Conservation (phyloP, 2,888 invertebrate genomes). For the Tetragnatha montana region DNA sequence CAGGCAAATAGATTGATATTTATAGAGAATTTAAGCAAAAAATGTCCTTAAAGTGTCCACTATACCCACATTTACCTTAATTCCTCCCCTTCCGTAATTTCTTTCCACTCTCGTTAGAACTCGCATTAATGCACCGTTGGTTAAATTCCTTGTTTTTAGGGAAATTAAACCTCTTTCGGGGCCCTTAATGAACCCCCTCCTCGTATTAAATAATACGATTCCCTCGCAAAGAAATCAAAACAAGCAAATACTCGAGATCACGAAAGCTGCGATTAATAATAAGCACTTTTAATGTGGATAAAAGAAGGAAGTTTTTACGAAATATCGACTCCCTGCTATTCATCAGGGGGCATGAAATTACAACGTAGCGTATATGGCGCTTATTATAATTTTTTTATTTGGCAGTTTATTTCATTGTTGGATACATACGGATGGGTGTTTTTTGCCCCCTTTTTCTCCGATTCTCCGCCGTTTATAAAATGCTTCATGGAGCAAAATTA, state of each 20-base stretch:
- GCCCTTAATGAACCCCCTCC: conserved; percentile 66
- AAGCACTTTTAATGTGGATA: conserved; percentile 66
- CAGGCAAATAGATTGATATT: too few species aligned
- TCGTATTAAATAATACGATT: conserved; percentile 61
- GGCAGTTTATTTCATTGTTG: conserved; percentile 63
- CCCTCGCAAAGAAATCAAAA: conserved; percentile 56
- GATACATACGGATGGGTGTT: conserved; percentile 33
- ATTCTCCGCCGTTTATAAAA: conserved; percentile 59
- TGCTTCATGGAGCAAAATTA: conserved; percentile 54
- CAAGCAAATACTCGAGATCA: conserved; percentile 59
- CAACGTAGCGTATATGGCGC: conserved; percentile 64
- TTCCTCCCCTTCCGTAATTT: conserved; percentile 42
- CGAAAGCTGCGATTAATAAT: conserved; percentile 65
- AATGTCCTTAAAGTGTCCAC: too few species aligned
- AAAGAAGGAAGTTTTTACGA: conserved; percentile 15
- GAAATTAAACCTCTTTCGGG: conserved; percentile 63
- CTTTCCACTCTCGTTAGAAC: conserved; percentile 58
- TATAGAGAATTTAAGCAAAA: too few species aligned
- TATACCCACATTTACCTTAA: too few species aligned
- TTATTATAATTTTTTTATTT: conserved; percentile 66
- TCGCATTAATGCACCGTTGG: conserved; percentile 55
- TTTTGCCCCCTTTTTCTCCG: conserved; percentile 8
- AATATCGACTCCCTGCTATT: conserved; percentile 66
- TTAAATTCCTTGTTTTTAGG: conserved; percentile 63
- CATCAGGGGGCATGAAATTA: conserved; percentile 69